Conservation (phyloP, 2,888 invertebrate genomes). For the Sussaba pulchella region DNA sequence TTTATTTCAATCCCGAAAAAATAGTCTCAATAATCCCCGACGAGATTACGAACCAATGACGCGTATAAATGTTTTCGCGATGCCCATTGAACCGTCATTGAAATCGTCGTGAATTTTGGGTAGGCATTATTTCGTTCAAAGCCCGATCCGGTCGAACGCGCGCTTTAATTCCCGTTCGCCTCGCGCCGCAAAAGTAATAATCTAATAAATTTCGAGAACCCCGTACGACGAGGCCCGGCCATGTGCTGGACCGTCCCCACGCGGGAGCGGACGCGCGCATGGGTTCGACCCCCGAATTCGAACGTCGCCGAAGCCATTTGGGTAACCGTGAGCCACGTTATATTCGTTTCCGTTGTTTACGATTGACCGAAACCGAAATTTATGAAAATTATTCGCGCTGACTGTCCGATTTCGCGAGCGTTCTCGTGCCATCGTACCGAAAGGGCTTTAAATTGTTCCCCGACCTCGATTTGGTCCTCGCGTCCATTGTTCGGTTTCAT, state of each 20-base stretch:
- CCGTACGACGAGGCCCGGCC: no score
- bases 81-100: no score
- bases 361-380: conserved; percentile 76
- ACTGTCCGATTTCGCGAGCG: conserved; percentile 75
- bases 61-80: background rate
- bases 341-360: conserved; percentile 75
- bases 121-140: conserved; percentile 42
- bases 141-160: conserved; percentile 12
- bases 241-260: no score
- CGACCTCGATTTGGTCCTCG: conserved; percentile 67
- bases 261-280: no score
- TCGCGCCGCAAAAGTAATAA: conserved; percentile 43
- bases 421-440: conserved; percentile 70
- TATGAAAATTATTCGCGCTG: conserved; percentile 82
- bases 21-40: no score
- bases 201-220: conserved; percentile 75
- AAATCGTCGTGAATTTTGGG: conserved; percentile 16
- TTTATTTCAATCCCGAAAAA: no score
- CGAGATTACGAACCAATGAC: no score
- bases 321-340: conserved; percentile 31
- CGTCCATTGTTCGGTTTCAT: conserved; percentile 69
- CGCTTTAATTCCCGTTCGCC: conserved; percentile 28
- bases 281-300: conserved; percentile 24
- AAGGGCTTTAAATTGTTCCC: conserved; percentile 73
- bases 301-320: conserved; percentile 54